Percentiles rank a stretch among this genome's conserved stretches.
phyloP scores from a whole-genome alignment of 2,797 vertebrate genomes.

The Crenuchus spilurus region DNA sequence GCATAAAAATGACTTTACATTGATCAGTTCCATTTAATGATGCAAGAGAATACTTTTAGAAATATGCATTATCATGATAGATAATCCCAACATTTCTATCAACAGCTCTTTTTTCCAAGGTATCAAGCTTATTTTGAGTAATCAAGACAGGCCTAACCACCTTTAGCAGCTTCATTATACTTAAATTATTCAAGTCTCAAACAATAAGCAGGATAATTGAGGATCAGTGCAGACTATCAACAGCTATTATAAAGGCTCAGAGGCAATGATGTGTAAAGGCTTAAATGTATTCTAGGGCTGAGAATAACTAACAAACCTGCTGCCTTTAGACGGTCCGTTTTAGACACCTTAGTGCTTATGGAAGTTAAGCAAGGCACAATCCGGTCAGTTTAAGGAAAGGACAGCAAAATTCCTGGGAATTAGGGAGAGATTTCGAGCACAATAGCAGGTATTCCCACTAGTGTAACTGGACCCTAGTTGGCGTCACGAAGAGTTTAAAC shows the following conservation, averaged over 20 bases:
- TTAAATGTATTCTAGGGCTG: not conserved
- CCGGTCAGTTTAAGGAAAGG: slow-evolving; percentile 56
- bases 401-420: slow-evolving; percentile 67
- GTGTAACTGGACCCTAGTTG: slow-evolving; percentile 71
- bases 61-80: not conserved
- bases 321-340: slow-evolving; percentile 34
- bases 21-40: not conserved
- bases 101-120: not conserved
- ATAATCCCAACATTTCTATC: not conserved
- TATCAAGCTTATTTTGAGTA: not conserved
- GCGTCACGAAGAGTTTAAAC: slow-evolving; percentile 71
- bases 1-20: too few species aligned
- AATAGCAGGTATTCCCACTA: slow-evolving; percentile 76
- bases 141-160: not conserved
- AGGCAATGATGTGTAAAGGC: not conserved
- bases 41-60: not conserved
- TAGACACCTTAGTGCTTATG: slow-evolving; percentile 22
- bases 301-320: not conserved
- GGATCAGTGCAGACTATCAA: slow-evolving; percentile 2
- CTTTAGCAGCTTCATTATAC: not conserved
- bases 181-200: not conserved
- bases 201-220: not conserved
- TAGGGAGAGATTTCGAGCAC: slow-evolving; percentile 66
- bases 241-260: not conserved
- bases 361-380: slow-evolving; percentile 51